phyloP scores from a whole-genome alignment of 2,113 vertebrate genomes.

The Barnardius zonarius region DNA sequence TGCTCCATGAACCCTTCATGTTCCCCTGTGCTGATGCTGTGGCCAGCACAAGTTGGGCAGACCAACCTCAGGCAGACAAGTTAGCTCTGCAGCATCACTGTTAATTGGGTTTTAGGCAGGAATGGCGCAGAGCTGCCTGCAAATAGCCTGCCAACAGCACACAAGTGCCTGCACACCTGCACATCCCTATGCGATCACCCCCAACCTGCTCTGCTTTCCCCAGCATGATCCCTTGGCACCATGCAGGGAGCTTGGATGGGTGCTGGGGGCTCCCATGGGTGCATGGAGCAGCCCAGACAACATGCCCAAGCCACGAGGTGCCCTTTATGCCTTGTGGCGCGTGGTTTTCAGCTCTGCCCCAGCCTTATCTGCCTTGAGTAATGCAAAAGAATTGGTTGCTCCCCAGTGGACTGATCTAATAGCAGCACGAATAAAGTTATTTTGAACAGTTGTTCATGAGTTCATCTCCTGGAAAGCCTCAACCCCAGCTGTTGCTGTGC shows the following conservation, averaged over 20 bases:
- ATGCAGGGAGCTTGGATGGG: not conserved
- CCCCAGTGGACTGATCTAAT: slow-evolving; percentile 61
- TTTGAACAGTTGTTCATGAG: slow-evolving; percentile 70
- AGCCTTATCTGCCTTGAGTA: slow-evolving; percentile 7
- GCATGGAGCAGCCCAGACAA: not conserved
- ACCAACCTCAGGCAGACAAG: fast-evolving
- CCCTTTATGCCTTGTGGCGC: not conserved
- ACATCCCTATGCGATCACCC: not conserved
- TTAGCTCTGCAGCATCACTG: not conserved
- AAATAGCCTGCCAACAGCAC: not conserved
- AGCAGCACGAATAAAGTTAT: slow-evolving; percentile 53
- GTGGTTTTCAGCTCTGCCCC: not conserved
- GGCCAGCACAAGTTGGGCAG: not conserved
- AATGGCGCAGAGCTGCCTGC: not conserved
- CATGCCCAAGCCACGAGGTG: not conserved
- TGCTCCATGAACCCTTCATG: not conserved
- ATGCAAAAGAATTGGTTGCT: slow-evolving; percentile 50
- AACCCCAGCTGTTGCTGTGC: slow-evolving; percentile 66
- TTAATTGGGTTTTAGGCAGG: not conserved
- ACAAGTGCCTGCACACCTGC: not conserved
- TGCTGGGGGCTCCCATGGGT: not conserved
- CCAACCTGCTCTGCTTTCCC: not conserved
- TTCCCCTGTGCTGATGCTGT: fast-evolving
- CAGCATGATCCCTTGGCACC: not conserved
- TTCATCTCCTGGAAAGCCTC: slow-evolving; percentile 68